A percentile compares a stretch with the other conserved stretches of the same genome.
Evolutionary conservation across 1,140 invertebrate species (phyloP).

Genomic region (Theocolax elegans): DNA sequence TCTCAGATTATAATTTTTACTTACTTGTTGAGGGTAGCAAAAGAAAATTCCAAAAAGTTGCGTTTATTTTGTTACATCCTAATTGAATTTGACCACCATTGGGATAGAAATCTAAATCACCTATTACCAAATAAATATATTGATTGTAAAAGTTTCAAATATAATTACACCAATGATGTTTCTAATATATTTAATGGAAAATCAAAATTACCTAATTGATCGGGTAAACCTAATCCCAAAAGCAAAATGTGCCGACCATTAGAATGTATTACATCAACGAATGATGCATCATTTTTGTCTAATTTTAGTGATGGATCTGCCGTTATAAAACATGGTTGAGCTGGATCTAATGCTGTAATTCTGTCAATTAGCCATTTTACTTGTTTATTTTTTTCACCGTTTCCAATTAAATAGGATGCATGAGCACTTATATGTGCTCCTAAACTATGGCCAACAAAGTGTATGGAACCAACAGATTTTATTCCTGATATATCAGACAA

Average conservation of each 20-base stretch:
- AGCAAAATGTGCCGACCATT: constrained; percentile 65
- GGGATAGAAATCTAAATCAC: constrained; percentile 77
- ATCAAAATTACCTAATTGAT: constrained; percentile 63
- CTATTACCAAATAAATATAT: constrained; percentile 49
- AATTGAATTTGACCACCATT: constrained; percentile 74
- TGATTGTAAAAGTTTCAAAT: background rate
- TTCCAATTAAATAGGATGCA: constrained; percentile 68
- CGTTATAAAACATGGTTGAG: constrained; percentile 73
- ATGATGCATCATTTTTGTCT: constrained; percentile 71
- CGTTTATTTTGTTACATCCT: constrained; percentile 58
- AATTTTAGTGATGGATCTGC: constrained; percentile 64
- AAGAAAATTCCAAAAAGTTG: background rate
- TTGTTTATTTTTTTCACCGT: constrained; percentile 47
- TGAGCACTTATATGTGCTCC: constrained; percentile 71
- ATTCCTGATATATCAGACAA: background rate
- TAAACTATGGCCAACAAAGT: constrained; percentile 74
- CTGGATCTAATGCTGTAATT: constrained; percentile 72
- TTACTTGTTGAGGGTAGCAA: background rate
- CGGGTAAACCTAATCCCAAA: constrained; percentile 70
- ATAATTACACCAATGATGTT: background rate
- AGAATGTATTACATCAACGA: constrained; percentile 79
- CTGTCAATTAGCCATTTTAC: constrained; percentile 54
- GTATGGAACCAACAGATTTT: constrained; percentile 50
- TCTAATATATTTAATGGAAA: background rate
- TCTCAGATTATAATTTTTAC: background rate